Percentiles rank a stretch among this genome's conserved stretches.
These are phyloP conservation scores for Hippolais icterina DNA, from an alignment of 2,113 vertebrate species.

Conservation along the genomic window DNA sequence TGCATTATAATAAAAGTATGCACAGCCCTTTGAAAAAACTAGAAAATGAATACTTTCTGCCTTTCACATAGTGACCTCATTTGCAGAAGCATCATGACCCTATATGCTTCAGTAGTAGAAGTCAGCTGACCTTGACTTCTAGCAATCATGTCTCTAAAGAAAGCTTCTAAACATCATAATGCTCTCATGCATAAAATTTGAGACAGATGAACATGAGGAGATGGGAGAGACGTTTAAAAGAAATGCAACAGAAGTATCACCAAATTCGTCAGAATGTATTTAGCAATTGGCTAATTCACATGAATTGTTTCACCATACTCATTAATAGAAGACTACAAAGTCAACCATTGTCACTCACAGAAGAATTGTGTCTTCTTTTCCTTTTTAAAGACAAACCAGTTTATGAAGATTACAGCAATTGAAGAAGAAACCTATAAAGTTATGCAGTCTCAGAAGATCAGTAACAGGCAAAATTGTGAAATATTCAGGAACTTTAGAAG, in stretches of 20 bases:
- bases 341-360: background rate
- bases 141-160: background rate
- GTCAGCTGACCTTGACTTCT: background rate
- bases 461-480: constrained; percentile 52
- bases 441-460: constrained; percentile 31
- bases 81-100: background rate
- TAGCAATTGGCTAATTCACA: background rate
- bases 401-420: background rate
- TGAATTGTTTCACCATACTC: background rate
- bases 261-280: background rate
- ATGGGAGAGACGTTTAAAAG: background rate
- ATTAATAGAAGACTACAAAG: background rate
- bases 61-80: background rate
- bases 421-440: background rate
- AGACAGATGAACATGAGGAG: background rate
- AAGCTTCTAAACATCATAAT: background rate
- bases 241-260: background rate
- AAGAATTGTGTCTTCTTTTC: background rate
- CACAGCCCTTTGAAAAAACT: background rate
- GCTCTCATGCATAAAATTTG: background rate
- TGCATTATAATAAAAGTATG: background rate
- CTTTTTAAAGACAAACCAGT: background rate
- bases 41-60: constrained; percentile 12
- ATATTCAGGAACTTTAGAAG: constrained; percentile 47
- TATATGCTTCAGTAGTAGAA: background rate